These are phyloP conservation scores for Neotragus pygmaeus DNA, from an alignment of 2,113 vertebrate genomes.

Conservation along the genomic window DNA sequence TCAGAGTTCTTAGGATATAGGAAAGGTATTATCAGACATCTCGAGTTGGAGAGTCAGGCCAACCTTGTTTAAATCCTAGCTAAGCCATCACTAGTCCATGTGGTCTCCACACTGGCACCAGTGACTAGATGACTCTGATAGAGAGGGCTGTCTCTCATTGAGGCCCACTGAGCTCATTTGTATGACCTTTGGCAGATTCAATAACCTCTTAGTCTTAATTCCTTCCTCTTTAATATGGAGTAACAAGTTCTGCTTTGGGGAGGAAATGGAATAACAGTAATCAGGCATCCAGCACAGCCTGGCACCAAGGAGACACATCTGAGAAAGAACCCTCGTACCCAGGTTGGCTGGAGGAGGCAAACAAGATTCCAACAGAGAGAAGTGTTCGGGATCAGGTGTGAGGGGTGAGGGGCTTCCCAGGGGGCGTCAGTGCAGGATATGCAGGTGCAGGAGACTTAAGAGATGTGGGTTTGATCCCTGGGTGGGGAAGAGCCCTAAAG, in stretches of 20 bases:
- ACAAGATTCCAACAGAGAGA: background rate
- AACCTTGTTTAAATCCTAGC: background rate
- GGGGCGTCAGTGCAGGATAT: accelerated
- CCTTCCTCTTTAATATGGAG: background rate
- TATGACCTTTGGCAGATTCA: background rate
- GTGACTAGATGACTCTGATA: background rate
- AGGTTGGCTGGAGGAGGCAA: background rate
- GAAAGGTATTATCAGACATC: background rate
- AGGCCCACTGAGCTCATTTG: background rate
- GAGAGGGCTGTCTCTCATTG: background rate
- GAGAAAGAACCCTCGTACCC: background rate
- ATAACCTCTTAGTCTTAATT: background rate
- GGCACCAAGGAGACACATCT: background rate
- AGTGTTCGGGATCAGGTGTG: background rate
- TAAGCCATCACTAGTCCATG: background rate
- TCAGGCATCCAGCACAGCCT: background rate
- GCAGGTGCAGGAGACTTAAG: background rate
- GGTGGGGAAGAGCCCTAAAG: background rate
- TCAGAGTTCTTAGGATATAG: background rate
- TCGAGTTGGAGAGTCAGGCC: background rate
- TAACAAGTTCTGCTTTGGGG: background rate
- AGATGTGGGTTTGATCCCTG: background rate
- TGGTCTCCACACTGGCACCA: background rate
- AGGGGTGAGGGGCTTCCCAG: background rate
- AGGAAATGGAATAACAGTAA: background rate